Conservation (phyloP, 2,113 vertebrate species). For the Malurus melanocephalus region DNA sequence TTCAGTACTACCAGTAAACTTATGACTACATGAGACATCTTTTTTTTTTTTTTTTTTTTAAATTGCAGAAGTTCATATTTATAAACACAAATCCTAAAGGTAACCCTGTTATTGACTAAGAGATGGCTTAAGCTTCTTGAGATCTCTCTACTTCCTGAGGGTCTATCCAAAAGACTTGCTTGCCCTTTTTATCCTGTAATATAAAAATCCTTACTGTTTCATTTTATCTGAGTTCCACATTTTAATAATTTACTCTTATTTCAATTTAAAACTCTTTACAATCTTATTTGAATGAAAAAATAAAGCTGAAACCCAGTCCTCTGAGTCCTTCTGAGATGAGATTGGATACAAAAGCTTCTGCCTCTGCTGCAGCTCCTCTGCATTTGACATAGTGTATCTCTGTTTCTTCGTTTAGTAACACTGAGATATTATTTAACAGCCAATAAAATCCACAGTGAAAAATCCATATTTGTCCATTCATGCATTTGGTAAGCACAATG, state of each 20-base stretch:
- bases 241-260: background rate
- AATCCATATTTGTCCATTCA: slow-evolving; percentile 51
- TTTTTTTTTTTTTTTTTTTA: background rate
- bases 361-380: background rate
- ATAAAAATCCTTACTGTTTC: background rate
- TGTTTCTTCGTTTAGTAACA: background rate
- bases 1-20: background rate
- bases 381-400: background rate
- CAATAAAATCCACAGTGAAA: slow-evolving; percentile 46
- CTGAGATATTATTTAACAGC: background rate
- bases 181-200: background rate
- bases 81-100: background rate
- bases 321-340: background rate
- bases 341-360: background rate
- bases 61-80: background rate
- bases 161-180: background rate
- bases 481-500: slow-evolving; percentile 35
- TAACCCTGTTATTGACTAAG: background rate
- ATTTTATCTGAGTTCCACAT: background rate
- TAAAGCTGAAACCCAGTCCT: background rate
- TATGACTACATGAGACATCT: background rate
- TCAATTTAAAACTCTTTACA: background rate
- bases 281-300: background rate
- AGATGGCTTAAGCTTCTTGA: background rate
- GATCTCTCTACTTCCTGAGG: background rate